Evolutionary conservation across 1,140 invertebrate species (phyloP).

Genomic region (Manduca sexta): DNA sequence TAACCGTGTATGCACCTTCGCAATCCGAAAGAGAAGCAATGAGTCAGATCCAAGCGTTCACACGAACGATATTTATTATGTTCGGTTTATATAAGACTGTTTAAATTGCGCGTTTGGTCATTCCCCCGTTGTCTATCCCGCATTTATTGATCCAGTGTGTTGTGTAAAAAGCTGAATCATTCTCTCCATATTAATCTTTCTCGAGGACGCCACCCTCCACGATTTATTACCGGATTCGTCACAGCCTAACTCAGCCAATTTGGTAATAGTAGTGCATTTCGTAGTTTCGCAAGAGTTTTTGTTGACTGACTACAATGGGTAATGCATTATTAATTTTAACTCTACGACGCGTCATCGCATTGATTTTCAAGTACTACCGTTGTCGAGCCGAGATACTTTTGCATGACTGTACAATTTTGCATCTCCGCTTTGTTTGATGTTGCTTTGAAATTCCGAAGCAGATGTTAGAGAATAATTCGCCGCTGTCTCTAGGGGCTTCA

Average conservation of each 20-base stretch:
- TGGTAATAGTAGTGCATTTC: constrained; percentile 30
- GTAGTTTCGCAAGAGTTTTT: constrained; percentile 33
- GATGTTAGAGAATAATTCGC: constrained; percentile 5
- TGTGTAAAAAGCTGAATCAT: constrained; percentile 36
- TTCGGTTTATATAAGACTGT: background rate
- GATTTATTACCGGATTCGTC: constrained; percentile 39
- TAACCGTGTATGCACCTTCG: too few species aligned
- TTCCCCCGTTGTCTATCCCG: constrained; percentile 13
- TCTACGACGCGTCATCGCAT: constrained; percentile 12
- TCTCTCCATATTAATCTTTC: constrained; percentile 42
- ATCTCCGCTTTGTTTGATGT: constrained; percentile 9
- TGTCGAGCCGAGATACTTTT: constrained; percentile 4
- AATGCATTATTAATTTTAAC: constrained; percentile 24
- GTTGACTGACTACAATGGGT: constrained; percentile 22
- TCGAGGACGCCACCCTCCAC: constrained; percentile 11
- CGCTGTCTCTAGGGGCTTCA: constrained; percentile 4
- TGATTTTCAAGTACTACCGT: too few species aligned
- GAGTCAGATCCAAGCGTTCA: background rate
- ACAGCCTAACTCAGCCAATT: constrained; percentile 38
- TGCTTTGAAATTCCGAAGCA: constrained; percentile 3
- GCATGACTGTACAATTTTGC: constrained; percentile 15
- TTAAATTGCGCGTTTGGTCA: constrained; percentile 5
- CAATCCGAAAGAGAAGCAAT: too few species aligned
- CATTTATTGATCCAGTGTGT: constrained; percentile 30
- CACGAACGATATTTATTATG: background rate